phyloP scores from a whole-genome alignment of 2,888 invertebrate genomes.

The Thyatira batis region DNA sequence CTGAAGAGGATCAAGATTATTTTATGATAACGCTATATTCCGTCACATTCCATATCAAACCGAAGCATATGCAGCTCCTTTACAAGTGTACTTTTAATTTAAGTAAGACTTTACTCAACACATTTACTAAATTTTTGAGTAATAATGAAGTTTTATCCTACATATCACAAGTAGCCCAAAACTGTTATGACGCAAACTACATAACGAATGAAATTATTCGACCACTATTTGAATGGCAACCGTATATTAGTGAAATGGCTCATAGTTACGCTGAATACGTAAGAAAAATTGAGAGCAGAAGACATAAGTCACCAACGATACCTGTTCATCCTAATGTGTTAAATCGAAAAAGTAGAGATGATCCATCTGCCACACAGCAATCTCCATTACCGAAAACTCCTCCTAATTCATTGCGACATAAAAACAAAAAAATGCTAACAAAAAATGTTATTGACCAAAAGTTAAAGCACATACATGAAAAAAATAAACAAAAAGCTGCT shows the following conservation, averaged over 20 bases:
- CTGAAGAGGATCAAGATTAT: conserved; percentile 59
- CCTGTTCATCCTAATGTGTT: conserved; percentile 63
- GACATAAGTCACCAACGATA: conserved; percentile 56
- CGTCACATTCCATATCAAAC: conserved; percentile 56
- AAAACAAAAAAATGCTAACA: conserved; percentile 58
- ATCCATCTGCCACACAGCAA: conserved; percentile 7
- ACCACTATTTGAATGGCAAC: conserved; percentile 75
- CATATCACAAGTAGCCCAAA: conserved; percentile 71
- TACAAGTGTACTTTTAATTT: conserved; percentile 73
- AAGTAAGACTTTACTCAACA: conserved; percentile 57
- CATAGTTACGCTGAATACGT: conserved; percentile 59
- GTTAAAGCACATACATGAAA: conserved; percentile 55
- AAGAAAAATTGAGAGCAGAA: conserved; percentile 54
- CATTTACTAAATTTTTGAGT: conserved; percentile 67
- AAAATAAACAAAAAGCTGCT: conserved; percentile 61
- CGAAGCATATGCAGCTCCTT: conserved; percentile 51
- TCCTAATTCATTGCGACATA: conserved; percentile 48
- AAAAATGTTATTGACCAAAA: conserved; percentile 63
- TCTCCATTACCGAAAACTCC: conserved; percentile 43
- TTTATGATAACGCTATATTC: conserved; percentile 62
- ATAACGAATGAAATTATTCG: conserved; percentile 74
- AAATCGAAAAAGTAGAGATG: conserved; percentile 48
- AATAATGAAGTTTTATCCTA: conserved; percentile 69
- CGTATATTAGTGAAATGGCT: conserved; percentile 68
- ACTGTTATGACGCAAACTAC: conserved; percentile 74